These are phyloP conservation scores for Apis laboriosa DNA, from an alignment of 1,140 invertebrate species.

Conservation along the genomic window DNA sequence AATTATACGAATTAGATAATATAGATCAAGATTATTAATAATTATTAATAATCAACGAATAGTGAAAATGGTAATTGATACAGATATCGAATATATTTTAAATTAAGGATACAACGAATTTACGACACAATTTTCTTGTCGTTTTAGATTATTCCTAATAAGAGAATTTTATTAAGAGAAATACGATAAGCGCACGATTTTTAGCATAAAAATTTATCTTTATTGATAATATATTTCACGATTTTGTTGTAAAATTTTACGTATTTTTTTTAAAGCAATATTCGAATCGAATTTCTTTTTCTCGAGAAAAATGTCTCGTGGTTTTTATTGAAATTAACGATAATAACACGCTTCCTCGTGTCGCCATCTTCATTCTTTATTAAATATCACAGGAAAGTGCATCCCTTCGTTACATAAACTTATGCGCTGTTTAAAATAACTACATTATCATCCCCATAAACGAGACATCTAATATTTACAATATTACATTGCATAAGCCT, in stretches of 20 bases:
- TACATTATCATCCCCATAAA: neutral
- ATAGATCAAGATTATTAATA: neutral
- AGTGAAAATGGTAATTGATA: neutral
- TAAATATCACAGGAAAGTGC: slow-evolving; percentile 4
- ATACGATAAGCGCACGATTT: no score
- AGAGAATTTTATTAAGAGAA: neutral
- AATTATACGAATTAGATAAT: neutral
- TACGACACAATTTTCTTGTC: no score
- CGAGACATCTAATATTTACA: neutral
- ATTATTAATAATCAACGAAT: neutral
- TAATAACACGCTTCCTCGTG: neutral
- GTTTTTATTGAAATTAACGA: slow-evolving; percentile 6
- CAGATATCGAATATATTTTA: neutral
- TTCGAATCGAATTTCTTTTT: neutral
- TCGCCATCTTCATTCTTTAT: slow-evolving; percentile 7
- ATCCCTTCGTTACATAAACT: slow-evolving; percentile 11
- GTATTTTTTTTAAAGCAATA: neutral
- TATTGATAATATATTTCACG: neutral
- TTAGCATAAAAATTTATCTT: neutral
- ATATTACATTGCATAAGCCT: neutral
- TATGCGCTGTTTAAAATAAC: slow-evolving; percentile 8
- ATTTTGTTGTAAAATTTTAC: neutral
- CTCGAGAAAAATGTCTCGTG: neutral
- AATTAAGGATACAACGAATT: neutral
- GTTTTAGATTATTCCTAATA: no score